Percentiles rank a stretch among this genome's conserved stretches.
These are phyloP conservation scores for Epizoanthus ramosus DNA, from an alignment of 92 coral and sea anemone species.

Conservation along the genomic window DNA sequence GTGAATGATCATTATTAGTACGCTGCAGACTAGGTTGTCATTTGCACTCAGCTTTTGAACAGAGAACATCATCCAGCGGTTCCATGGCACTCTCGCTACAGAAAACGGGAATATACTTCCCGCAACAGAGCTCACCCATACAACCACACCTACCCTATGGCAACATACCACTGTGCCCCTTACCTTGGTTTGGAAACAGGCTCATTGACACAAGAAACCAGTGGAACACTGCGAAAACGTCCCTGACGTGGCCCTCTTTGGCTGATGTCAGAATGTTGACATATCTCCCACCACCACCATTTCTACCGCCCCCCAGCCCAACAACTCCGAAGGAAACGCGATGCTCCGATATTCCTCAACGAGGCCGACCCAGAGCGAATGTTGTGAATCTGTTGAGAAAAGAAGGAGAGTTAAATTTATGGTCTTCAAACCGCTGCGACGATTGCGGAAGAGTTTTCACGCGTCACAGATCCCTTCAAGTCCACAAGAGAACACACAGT, in stretches of 20 bases:
- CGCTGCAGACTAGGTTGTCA: constrained; percentile 23
- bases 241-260: constrained; percentile 33
- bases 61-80: not conserved
- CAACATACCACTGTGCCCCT: constrained; percentile 20
- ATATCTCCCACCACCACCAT: constrained; percentile 33
- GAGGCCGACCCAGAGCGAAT: constrained; percentile 68
- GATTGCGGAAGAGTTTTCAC: constrained; percentile 69
- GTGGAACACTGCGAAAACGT: constrained; percentile 28
- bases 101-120: constrained; percentile 36
- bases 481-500: constrained; percentile 64
- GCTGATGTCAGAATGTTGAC: not conserved
- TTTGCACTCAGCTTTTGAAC: constrained; percentile 20
- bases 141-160: constrained; percentile 39
- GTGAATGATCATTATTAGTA: constrained; percentile 23
- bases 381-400: constrained; percentile 50
- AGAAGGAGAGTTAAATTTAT: constrained; percentile 56
- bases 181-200: constrained; percentile 38
- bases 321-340: constrained; percentile 18
- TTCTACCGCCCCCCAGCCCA: constrained; percentile 28
- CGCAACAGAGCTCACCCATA: constrained; percentile 22
- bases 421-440: constrained; percentile 68
- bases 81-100: constrained; percentile 28
- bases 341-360: constrained; percentile 50
- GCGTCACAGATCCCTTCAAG: constrained; percentile 68
- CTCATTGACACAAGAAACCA: constrained; percentile 30